These are phyloP conservation scores for Spinibarbus caldwelli DNA, from an alignment of 2,797 vertebrate genomes.

Conservation along the genomic window DNA sequence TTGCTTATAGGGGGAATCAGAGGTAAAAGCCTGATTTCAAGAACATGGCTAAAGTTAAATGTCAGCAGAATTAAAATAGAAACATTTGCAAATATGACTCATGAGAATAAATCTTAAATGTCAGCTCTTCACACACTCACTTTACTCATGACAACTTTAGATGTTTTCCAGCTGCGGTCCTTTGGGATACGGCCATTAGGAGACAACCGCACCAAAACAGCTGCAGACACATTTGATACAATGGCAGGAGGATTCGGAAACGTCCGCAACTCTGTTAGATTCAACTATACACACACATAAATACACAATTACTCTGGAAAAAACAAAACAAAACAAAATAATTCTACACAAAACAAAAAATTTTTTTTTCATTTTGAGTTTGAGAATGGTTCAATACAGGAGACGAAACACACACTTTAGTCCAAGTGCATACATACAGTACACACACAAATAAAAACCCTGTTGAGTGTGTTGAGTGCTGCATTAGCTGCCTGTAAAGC, in stretches of 20 bases:
- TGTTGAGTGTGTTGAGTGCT: slow-evolving; percentile 79
- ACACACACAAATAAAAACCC: slow-evolving; percentile 61
- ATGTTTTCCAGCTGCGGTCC: slow-evolving; percentile 82
- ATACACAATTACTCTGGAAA: background rate
- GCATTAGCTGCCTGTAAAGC: slow-evolving; percentile 77
- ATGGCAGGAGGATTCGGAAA: slow-evolving; percentile 78
- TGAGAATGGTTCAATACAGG: background rate
- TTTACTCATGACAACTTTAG: slow-evolving; percentile 82
- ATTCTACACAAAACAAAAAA: background rate
- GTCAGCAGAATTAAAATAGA: background rate
- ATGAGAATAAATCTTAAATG: slow-evolving; percentile 19
- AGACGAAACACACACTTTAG: slow-evolving; percentile 43
- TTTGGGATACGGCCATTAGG: slow-evolving; percentile 76
- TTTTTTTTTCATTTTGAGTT: background rate
- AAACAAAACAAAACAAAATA: too few relatives aligned
- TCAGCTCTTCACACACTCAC: slow-evolving; percentile 64
- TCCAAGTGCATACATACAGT: too few relatives aligned
- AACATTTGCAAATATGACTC: background rate
- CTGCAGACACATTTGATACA: slow-evolving; percentile 73
- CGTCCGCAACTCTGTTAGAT: slow-evolving; percentile 80
- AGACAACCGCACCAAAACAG: slow-evolving; percentile 75
- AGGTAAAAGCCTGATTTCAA: background rate
- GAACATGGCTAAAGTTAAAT: slow-evolving; percentile 23
- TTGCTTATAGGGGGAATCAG: background rate
- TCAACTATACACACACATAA: slow-evolving; percentile 70